Evolutionary conservation across 2,797 vertebrate genomes (phyloP), one percentile per base, ranked within the genome.

Genomic region (Discoglossus pictus): DNA sequence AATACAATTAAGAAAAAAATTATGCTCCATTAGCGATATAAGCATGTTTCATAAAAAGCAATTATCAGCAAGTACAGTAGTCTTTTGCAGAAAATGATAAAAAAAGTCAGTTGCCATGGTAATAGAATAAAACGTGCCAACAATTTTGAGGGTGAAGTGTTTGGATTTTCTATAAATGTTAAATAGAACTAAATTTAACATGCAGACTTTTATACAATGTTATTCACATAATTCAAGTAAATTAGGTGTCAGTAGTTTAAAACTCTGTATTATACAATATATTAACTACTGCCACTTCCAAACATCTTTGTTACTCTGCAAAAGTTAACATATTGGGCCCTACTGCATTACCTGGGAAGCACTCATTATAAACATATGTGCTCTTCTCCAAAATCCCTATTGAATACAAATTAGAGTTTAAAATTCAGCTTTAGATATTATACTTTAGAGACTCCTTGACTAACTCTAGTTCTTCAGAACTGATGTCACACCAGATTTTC

Each of bases 161-260:
- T 42, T 56, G 36, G 36, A 24, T 56, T 40, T 11, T 55, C 13
- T 39, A 17, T 17, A 38, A 23, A n/a, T 38, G 17, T 7, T 25
- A 56, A 36, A 36, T 54, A 11, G 34, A 51, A 31, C 13, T 17
- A 51, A 34, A 15, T 46, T 2, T 51, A 34, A 15, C 20, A 13
- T 8, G 10, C 15, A 38, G 17, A 3, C 15, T 46, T 20, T 7
- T 6, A 15, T 24, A 39, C 34, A 55, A 21, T 3, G 50, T 8
- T 39, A 54, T 54, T 54, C 16, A 15, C 34, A 31, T 16, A 51
- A 51, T 51, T 20, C 20, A 56, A 40, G 24, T 8, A 42, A 24
- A 24, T 3, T 12, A 5, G 21, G 2, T 31, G 2, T 16, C 25
- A 16, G 2, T 31, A 17, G 11, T 21, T 25, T 12, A 3, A 2